These are phyloP conservation scores for Arion vulgaris DNA, from an alignment of 1,140 invertebrate species.

Conservation along the genomic window DNA sequence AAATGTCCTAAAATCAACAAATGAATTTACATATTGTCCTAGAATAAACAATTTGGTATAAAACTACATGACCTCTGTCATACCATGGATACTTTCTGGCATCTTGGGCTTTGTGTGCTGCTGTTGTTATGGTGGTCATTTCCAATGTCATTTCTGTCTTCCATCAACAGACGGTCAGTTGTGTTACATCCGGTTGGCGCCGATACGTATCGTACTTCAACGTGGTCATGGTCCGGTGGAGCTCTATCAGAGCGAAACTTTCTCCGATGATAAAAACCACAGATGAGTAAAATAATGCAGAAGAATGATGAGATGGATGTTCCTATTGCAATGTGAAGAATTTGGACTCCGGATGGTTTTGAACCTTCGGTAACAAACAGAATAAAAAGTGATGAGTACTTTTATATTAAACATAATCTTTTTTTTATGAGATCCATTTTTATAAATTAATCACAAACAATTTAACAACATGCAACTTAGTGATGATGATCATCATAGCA, in stretches of 20 bases:
- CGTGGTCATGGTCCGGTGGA: conserved; percentile 58
- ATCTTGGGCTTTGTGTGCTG: conserved; percentile 50
- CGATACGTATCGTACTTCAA: conserved; percentile 64
- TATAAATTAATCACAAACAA: too few relatives aligned
- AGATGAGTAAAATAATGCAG: conserved; percentile 63
- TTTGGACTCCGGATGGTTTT: conserved; percentile 51
- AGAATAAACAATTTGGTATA: not conserved
- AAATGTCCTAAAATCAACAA: not conserved
- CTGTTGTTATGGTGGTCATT: conserved; percentile 39
- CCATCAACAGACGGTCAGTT: conserved; percentile 60
- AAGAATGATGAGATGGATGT: conserved; percentile 65
- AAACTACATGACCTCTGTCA: conserved; percentile 37
- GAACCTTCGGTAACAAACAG: conserved; percentile 52
- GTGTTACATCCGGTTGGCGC: conserved; percentile 63
- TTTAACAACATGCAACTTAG: too few relatives aligned
- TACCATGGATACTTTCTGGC: conserved; percentile 65
- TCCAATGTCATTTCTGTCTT: conserved; percentile 41
- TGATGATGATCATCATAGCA: too few relatives aligned
- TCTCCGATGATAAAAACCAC: conserved; percentile 62
- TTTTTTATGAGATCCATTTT: conserved; percentile 3
- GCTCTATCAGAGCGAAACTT: conserved; percentile 55
- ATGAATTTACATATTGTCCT: not conserved
- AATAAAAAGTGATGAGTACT: not conserved
- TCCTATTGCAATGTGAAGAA: conserved; percentile 64
- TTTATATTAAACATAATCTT: not conserved